Conservation (phyloP, 1,140 invertebrate genomes). For the Formica selysi region DNA sequence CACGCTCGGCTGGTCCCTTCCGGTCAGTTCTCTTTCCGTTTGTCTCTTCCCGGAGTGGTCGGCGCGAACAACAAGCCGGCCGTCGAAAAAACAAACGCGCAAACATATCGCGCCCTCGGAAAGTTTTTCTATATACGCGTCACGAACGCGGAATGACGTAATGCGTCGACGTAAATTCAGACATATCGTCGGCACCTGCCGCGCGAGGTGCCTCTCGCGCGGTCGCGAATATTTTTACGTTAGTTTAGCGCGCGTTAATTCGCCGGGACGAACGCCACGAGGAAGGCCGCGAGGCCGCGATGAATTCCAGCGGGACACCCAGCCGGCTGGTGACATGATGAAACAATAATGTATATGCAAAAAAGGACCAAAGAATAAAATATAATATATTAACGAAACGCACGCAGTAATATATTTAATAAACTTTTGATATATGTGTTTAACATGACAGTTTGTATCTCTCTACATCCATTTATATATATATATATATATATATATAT, state of each 20-base stretch:
- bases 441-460: neutral
- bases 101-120: conserved; percentile 10
- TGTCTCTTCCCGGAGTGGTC: neutral
- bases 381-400: conserved; percentile 27
- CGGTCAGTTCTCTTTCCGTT: neutral
- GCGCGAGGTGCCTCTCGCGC: conserved; percentile 23
- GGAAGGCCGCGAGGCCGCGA: neutral
- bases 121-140: conserved; percentile 45
- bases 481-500: too few relatives aligned
- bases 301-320: conserved; percentile 31
- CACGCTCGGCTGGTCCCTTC: neutral
- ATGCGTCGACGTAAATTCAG: conserved; percentile 58
- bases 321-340: conserved; percentile 33
- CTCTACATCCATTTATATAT: neutral
- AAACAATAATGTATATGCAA: conserved; percentile 40
- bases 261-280: conserved; percentile 19
- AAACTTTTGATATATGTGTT: neutral
- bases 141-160: conserved; percentile 43
- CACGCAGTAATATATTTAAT: conserved; percentile 4
- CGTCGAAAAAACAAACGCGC: neutral
- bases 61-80: neutral
- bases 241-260: conserved; percentile 59
- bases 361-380: conserved; percentile 22
- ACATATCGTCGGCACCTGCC: conserved; percentile 43
- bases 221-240: conserved; percentile 59